Base-by-base conservation (phyloP, 2,113 vertebrate species). In the Malaclemys terrapin region DNA sequence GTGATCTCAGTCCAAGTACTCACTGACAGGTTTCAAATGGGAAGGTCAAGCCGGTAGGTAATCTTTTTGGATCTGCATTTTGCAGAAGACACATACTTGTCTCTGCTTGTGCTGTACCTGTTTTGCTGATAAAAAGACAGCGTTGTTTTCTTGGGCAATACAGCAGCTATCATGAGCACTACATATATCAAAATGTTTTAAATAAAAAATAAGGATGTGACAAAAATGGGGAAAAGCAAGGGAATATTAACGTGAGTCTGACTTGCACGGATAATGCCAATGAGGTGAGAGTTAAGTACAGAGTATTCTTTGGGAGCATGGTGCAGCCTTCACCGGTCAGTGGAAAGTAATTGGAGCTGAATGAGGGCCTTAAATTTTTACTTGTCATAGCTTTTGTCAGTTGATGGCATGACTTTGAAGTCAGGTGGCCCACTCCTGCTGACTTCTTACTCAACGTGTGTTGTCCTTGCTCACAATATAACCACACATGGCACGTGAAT, bases 331-430 rank as follows among this genome's bases (percentile, higher is more conserved):
- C 72, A 47, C 75, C 3, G 14, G 62, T 38, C 47, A 3, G 69
- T 0, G 10, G 50, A 13, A 85, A 19, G 56, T 5, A 5, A 76
- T 47, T 5, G 19, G 75, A 38, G 65, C 8, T 53, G 72, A 57
- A 22, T 25, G 1, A 1, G 54, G 53, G 19, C 49, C 76, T 62
- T 1, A 3, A 45, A 86, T 75, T 91, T 91, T 8, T 27, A 2
- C 4, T 1, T 69, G 2, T 29, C 0, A 1, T 0, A 11, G 2
- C 25, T 9, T 14, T 29, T 75, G 65, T 4, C 3, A 1, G 0
- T 13, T 17, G 82, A 1, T 0, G 0, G 3, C 11, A 52, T 45
- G 4, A 47, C 75, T 72, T 87, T 42, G 29, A 6, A 69, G 1
- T 1, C 20, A 52, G 16, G 27, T 25, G 80, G 72, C 27, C 79